Evolutionary conservation across 1,140 invertebrate genomes (phyloP), one percentile per base, ranked within the genome.

Genomic region (Drosophila mojavensis): DNA sequence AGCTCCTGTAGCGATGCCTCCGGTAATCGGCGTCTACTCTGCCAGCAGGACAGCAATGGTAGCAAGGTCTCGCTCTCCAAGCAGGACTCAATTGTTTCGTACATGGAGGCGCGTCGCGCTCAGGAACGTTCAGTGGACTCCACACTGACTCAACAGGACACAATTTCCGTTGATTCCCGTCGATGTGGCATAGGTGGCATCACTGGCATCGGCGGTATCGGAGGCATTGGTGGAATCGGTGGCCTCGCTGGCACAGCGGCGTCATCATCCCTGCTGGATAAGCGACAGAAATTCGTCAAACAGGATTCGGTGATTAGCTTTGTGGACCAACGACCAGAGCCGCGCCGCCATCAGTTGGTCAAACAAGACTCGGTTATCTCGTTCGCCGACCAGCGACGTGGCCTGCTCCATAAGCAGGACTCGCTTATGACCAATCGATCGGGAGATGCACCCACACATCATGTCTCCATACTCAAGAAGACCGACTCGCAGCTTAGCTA

Each of bases 281-380:
- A 92, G 26, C 70, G 91, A 0, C 91, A 92, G 54, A 91, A 92
- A 26, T 89, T 92, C 48, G 90, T 92, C 0, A 92, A 92, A 62
- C 91, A 92, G 78, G 91, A 92, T 69, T 92, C 91, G 41, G 91
- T 92, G 20, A 90, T 92, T 17, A 92, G 91, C 9, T 92, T 92
- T 71, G 91, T 91, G 17, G 91, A 92, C 61, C 89, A 92, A 69
- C 84, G 91, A 28, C 91, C 91, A 11, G 91, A 92, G 48, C 80
- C 85, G 5, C 77, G 90, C 28, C 82, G 91, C 5, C 91, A 92
- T 63, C 91, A 91, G 60, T 68, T 92, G 26, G 91, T 92, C 0
- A 92, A 92, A 47, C 91, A 92, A 75, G 91, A 92, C 41, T 92
- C 91, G 33, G 91, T 92, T 10, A 92, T 92, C 36, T 92, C 91